Evolutionary conservation across 2,113 vertebrate genomes (phyloP), one percentile per base, ranked within the genome.

Genomic region (Myotis davidii): DNA sequence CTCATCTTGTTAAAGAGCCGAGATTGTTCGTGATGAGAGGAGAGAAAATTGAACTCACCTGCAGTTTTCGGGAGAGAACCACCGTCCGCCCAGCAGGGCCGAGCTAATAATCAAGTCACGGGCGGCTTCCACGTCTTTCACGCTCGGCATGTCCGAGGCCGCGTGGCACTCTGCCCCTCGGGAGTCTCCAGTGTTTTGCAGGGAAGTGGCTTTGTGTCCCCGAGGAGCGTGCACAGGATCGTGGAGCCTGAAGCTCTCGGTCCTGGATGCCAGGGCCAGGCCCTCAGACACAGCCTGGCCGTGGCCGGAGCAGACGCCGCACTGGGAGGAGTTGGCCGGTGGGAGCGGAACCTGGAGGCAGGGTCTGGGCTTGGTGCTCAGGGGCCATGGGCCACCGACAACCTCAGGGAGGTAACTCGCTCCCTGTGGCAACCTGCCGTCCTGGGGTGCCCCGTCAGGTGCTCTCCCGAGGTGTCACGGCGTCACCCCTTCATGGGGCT

Each of bases 391-490:
- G 64, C 64, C 64, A 32, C 29, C 5, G 10, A 65, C 64, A 54
- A 54, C 52, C 52, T 54, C 52, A 65, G 64, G 64, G 64, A 65
- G 29, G 23, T 23, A 25, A 59, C 21, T 59, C 1, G 0, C 39
- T 16, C 11, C 3, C 3, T 3, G 2, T 37, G 78, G 23, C 48
- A 3, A 3, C 17, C 17, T 5, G 7, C 6, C 2, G 0, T 21
- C 18, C 18, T 8, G 67, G 45, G 10, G 32, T 34, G 45, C 64
- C 32, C 6, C 5, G 4, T 23, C 17, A 21, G 61, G 61, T 32
- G 34, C 85, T 37, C 2, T 82, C 39, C 6, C 3, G 32, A 11
- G 27, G 52, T 32, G 42, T 61, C 37, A 6, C 2, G 9, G 14
- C 14, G 9, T 45, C n/a, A 18, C 13, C 14, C 14, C 2, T 11